These are phyloP conservation scores for Malthinus flaveolus DNA, from an alignment of 2,888 invertebrate species.

Conservation along the genomic window DNA sequence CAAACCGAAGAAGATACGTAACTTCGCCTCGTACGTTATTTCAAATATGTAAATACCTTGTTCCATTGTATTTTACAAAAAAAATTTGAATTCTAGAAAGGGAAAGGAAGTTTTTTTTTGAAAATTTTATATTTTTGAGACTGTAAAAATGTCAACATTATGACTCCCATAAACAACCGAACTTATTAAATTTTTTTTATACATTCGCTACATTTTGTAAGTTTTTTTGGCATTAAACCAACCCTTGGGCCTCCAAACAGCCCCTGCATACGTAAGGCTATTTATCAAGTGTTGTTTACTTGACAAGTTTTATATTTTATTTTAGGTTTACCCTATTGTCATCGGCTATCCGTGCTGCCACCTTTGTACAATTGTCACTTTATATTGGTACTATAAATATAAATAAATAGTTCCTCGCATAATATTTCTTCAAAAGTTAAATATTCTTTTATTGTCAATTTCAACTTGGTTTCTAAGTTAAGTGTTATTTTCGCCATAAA, in stretches of 20 bases:
- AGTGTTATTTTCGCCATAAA: too few relatives aligned
- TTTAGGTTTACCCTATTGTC: conserved; percentile 46
- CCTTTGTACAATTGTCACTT: conserved; percentile 47
- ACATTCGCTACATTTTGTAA: conserved; percentile 3
- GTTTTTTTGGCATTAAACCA: conserved; percentile 17
- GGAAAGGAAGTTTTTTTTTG: too few relatives aligned
- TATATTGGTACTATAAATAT: conserved; percentile 48
- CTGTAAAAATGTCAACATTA: conserved; percentile 3
- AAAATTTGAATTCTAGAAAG: too few relatives aligned
- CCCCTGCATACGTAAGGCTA: conserved; percentile 40
- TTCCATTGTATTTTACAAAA: background rate
- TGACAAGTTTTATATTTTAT: conserved; percentile 53
- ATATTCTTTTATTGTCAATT: conserved; percentile 26
- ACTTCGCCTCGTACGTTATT: background rate
- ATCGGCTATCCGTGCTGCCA: conserved; percentile 41
- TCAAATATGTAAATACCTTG: background rate
- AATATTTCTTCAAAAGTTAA: conserved; percentile 11
- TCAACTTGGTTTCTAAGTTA: conserved; percentile 3
- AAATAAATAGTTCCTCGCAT: conserved; percentile 43
- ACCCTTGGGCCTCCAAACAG: conserved; percentile 19
- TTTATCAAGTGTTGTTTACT: conserved; percentile 50
- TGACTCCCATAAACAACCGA: background rate
- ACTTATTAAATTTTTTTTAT: conserved; percentile 1
- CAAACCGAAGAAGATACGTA: conserved; percentile 13
- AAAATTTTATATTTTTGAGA: background rate